phyloP scores from a whole-genome alignment of 2,113 vertebrate species.

The Anseranas semipalmata region DNA sequence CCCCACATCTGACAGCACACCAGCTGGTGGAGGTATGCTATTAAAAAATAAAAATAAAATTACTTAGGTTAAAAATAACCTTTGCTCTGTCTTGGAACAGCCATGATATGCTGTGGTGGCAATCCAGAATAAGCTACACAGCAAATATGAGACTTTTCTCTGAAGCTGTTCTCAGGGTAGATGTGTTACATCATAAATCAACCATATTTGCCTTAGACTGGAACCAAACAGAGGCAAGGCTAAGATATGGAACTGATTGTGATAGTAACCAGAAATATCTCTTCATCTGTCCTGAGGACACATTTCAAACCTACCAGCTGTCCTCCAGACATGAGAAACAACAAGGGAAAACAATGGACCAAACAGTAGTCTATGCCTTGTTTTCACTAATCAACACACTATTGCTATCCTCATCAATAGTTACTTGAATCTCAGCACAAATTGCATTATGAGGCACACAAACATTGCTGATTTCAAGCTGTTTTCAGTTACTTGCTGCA shows the following conservation, averaged over 20 bases:
- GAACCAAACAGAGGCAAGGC: background rate
- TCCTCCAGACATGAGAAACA: background rate
- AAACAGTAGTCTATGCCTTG: background rate
- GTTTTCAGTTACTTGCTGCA: background rate
- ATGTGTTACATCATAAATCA: background rate
- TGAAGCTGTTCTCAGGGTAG: background rate
- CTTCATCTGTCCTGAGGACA: background rate
- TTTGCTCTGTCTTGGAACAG: background rate
- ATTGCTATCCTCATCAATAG: constrained; percentile 35
- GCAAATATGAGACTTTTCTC: background rate
- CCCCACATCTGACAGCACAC: background rate
- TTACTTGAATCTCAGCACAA: constrained; percentile 16
- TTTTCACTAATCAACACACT: constrained; percentile 26
- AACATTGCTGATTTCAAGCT: constrained; percentile 37
- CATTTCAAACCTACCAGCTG: background rate
- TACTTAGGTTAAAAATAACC: background rate
- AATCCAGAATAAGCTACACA: background rate
- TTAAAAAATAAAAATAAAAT: background rate
- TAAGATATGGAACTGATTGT: background rate
- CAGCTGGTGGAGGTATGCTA: background rate
- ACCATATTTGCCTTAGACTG: background rate
- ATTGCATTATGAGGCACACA: constrained; percentile 28
- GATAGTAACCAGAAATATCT: background rate
- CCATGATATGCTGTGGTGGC: background rate
- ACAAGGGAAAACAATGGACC: background rate